Base-by-base conservation (phyloP, 2,797 vertebrate species). In the Rhadinocentrus ornatus region DNA sequence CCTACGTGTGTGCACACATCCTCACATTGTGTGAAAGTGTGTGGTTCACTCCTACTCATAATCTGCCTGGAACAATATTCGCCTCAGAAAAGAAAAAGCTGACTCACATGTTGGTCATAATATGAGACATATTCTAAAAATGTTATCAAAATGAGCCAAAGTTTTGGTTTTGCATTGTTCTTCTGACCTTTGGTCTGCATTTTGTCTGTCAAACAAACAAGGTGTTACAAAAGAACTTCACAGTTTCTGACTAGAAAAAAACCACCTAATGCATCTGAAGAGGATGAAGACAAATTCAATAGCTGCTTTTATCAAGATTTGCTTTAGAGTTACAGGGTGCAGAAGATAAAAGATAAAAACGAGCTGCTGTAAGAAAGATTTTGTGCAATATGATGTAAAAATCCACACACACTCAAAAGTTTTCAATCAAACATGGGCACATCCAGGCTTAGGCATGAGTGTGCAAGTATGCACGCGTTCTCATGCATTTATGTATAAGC, bases 181-280 rank as follows among this genome's bases (percentile, higher is more conserved):
- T 31, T 64, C 50, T 50, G 3, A 56, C 3, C 4, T 66, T 27
- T 63, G 16, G 52, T 58, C 22, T 72, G 44, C 1, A 2, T 11
- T 46, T 65, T 35, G 12, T 62, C 62, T 24, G 52, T 54, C 15
- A 68, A 35, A 26, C 27, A 44, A 26, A 4, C 31, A 4, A 10
- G 32, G 9, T 27, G 1, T 29, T 29, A 55, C 44, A 24, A 11
- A 52, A 24, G n/a, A 52, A 52, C 31, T 37, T 71, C 66, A 37
- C 60, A 57, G 65, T 53, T 50, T 13, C 54, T 4, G 9, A 20
- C 24, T 58, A 4, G 27, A 61, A 71, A 61, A 46, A 55, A 39
- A 46, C 31, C 53, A 73, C 32, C 32, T 74, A 12, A 3, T 64
- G 29, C 77, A 48, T 82, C 63, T 78, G 61, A 5, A 37, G 4